Conservation (phyloP, 2,797 vertebrate species). For the Nannoperca australis region DNA sequence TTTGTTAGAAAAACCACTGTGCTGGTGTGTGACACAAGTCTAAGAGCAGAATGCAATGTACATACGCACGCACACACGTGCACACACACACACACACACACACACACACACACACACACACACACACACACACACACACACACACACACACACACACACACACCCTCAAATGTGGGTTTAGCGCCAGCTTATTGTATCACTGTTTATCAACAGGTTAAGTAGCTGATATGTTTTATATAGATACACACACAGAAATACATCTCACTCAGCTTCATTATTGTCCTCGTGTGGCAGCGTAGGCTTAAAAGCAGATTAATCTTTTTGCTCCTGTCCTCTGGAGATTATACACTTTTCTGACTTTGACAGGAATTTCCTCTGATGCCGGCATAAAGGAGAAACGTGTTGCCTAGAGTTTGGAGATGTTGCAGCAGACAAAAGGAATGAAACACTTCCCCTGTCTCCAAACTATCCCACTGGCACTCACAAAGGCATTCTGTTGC, state of each 20-base stretch:
- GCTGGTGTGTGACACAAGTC: slow-evolving; percentile 6
- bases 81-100: neutral
- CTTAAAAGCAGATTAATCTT: slow-evolving; percentile 59
- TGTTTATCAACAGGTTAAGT: slow-evolving; percentile 53
- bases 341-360: slow-evolving; percentile 65
- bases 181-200: slow-evolving; percentile 32
- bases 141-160: neutral
- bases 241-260: slow-evolving; percentile 3
- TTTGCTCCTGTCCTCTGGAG: slow-evolving; percentile 52
- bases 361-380: slow-evolving; percentile 75
- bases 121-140: neutral
- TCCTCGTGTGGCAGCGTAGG: slow-evolving; percentile 14
- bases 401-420: slow-evolving; percentile 42
- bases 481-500: slow-evolving; percentile 40
- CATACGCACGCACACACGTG: neutral
- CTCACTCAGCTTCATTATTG: slow-evolving; percentile 28
- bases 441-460: slow-evolving; percentile 48
- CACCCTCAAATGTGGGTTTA: slow-evolving; percentile 9
- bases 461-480: slow-evolving; percentile 30
- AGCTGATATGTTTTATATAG: slow-evolving; percentile 38
- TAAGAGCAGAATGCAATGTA: slow-evolving; percentile 2
- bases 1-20: slow-evolving; percentile 45
- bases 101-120: neutral
- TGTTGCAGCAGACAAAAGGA: slow-evolving; percentile 40
- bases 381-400: slow-evolving; percentile 53